Evolutionary conservation across 30 jellyfish, hydroid and myxozoan species (phyloP).

Genomic region (Clytia hemisphaerica): DNA sequence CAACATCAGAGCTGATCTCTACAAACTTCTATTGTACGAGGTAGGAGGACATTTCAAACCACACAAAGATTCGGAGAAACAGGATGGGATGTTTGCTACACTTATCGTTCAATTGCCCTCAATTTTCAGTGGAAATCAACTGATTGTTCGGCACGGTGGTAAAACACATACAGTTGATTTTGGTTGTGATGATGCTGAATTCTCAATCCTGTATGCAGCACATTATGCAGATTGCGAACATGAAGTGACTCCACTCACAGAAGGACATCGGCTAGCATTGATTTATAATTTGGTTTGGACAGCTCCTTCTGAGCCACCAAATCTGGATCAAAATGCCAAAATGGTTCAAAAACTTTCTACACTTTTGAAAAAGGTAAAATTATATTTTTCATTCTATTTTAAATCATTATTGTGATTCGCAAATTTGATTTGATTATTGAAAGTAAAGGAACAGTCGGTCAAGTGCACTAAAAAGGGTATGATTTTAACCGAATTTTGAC

Average conservation of each 20-base stretch:
- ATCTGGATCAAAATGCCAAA: too few species aligned
- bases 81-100: constrained; percentile 39
- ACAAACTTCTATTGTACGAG: constrained; percentile 20
- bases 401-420: too few species aligned
- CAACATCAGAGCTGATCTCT: not conserved
- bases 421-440: too few species aligned
- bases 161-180: constrained; percentile 3
- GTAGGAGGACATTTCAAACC: constrained; percentile 21
- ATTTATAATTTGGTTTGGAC: constrained; percentile 18
- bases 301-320: not conserved
- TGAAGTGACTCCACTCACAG: constrained; percentile 11
- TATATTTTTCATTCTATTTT: too few species aligned
- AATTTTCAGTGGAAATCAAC: constrained; percentile 6
- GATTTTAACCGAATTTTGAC: too few species aligned
- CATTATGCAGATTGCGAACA: constrained; percentile 26
- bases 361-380: too few species aligned
- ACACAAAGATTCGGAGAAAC: constrained; percentile 26
- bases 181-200: not conserved
- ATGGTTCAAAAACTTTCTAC: too few species aligned
- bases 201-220: constrained; percentile 16
- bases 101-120: constrained; percentile 24
- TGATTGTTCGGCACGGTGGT: constrained; percentile 19
- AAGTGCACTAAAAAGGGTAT: too few species aligned
- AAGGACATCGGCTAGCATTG: constrained; percentile 13
- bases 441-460: too few species aligned